These are phyloP conservation scores for Panagrolaimus sp. DNA, from an alignment of 1,140 invertebrate species.

Conservation along the genomic window DNA sequence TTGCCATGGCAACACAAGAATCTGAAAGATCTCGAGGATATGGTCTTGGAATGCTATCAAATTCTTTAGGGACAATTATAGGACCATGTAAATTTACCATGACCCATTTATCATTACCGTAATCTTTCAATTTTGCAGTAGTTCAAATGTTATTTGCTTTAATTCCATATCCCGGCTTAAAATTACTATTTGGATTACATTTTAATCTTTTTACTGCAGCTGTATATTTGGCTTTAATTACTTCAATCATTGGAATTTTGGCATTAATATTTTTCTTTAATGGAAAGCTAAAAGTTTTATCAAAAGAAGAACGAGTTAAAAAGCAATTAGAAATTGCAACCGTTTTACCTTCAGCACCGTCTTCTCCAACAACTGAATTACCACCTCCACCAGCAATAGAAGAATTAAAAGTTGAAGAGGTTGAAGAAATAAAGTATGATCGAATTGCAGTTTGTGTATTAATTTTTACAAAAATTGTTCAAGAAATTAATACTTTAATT, in stretches of 20 bases:
- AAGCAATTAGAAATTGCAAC: no score
- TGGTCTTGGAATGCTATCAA: background rate
- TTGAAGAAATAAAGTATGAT: slow-evolving; percentile 10
- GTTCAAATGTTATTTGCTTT: slow-evolving; percentile 1
- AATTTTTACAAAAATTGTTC: slow-evolving; percentile 16
- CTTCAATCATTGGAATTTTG: slow-evolving; percentile 8
- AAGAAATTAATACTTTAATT: slow-evolving; percentile 13
- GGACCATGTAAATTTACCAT: background rate
- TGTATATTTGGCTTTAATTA: slow-evolving; percentile 17
- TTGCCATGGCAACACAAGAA: slow-evolving; percentile 8
- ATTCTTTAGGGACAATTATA: background rate
- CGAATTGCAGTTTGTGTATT: slow-evolving; percentile 23
- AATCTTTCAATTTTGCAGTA: slow-evolving; percentile 4
- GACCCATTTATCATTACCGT: background rate
- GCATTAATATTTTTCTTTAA: slow-evolving; percentile 21
- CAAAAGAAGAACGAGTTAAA: no score
- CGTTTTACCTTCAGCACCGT: no score
- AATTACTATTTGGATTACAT: slow-evolving; percentile 21
- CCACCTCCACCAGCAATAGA: no score
- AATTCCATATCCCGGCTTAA: slow-evolving; percentile 19
- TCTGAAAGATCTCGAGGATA: background rate
- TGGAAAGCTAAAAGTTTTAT: slow-evolving; percentile 8
- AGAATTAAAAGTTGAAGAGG: background rate
- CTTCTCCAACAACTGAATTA: no score
- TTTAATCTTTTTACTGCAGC: slow-evolving; percentile 28